phyloP scores from a whole-genome alignment of 2,797 vertebrate species.

The Otus scops region DNA sequence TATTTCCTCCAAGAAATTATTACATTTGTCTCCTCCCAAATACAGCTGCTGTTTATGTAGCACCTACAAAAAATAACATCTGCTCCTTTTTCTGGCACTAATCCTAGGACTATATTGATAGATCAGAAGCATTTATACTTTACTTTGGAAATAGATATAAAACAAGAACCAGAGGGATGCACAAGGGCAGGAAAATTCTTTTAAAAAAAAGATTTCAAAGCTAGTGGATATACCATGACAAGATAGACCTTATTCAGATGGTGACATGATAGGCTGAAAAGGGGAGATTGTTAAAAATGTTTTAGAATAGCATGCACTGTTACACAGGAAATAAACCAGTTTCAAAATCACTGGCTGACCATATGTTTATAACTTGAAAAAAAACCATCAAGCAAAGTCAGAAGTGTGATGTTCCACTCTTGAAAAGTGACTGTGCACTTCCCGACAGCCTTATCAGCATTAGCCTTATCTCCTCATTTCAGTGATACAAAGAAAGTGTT shows the following conservation, averaged over 20 bases:
- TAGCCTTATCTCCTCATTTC: not conserved
- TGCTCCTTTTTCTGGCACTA: not conserved
- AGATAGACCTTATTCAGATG: not conserved
- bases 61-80: constrained; percentile 17
- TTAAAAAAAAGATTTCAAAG: not conserved
- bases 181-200: not conserved
- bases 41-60: constrained; percentile 34
- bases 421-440: constrained; percentile 51
- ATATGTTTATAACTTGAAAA: not conserved
- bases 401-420: constrained; percentile 28
- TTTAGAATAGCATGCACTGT: not conserved
- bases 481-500: not conserved
- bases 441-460: constrained; percentile 41
- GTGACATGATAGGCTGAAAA: not conserved
- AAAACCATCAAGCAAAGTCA: not conserved
- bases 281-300: not conserved
- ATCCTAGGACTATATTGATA: not conserved
- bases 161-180: not conserved
- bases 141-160: not conserved
- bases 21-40: constrained; percentile 35
- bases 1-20: constrained; percentile 38
- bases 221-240: not conserved
- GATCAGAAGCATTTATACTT: not conserved
- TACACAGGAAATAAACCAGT: constrained; percentile 55
- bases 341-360: constrained; percentile 54